Conservation (phyloP, 2,113 vertebrate species). For the Dromaius novaehollandiae region DNA sequence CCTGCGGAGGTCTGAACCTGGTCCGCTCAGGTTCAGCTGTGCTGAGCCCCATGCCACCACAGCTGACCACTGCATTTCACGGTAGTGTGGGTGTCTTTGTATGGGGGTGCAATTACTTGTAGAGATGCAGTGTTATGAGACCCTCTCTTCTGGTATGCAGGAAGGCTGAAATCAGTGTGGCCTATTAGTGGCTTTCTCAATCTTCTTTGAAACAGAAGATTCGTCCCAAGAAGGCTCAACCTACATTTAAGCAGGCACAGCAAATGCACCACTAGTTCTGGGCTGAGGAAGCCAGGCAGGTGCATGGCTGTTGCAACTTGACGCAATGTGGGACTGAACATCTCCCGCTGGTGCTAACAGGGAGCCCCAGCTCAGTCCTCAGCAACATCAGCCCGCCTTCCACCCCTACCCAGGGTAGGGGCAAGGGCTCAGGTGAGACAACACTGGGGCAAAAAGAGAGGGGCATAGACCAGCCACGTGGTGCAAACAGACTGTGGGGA, state of each 20-base stretch:
- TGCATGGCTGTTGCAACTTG: background rate
- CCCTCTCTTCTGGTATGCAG: background rate
- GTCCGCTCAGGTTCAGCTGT: background rate
- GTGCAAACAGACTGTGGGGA: background rate
- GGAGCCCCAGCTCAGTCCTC: background rate
- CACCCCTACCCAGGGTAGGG: too few relatives aligned
- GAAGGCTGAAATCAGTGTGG: background rate
- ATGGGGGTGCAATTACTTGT: background rate
- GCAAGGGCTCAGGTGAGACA: background rate
- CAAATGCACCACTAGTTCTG: background rate
- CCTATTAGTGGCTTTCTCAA: background rate
- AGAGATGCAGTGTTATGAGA: background rate
- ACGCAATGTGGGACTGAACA: background rate
- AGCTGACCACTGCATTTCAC: fast-evolving
- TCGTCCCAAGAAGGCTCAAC: background rate
- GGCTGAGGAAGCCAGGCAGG: background rate
- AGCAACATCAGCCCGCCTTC: background rate
- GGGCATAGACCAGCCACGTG: background rate
- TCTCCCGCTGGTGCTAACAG: fast-evolving
- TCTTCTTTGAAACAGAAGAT: background rate
- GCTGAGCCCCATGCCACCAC: background rate
- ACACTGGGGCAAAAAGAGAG: background rate
- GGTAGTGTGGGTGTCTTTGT: background rate
- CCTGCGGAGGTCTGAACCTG: background rate
- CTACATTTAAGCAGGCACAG: background rate